Base-by-base conservation (phyloP, 2,888 invertebrate species). In the Mythimna ferrago region DNA sequence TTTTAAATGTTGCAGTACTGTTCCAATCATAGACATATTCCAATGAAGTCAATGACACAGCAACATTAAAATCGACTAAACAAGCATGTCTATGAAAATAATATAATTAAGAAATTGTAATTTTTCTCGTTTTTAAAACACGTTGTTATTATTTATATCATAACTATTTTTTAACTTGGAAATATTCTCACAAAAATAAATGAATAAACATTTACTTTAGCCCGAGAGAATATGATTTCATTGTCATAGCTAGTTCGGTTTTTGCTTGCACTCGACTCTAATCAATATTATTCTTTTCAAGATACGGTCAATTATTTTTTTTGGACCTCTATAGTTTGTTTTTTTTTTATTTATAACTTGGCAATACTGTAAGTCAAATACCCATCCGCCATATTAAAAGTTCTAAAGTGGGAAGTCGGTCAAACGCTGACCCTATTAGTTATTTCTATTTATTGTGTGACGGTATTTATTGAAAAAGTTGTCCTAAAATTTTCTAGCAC, bases 361-460 rank as follows among this genome's bases (percentile, higher is more conserved):
- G 94, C 92, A 95, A 92, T 91, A 91, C 91, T 81, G 88, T 84
- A 91, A 92, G 92, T 92, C 92, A 92, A 93, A 92, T 90, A 91
- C 86, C 84, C 87, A 82, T 93, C 91, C 94, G 95, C 96, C 96
- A 96, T 96, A 95, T 96, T 96, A 94, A 93, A 95, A 94, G 92
- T 94, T 93, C 89, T 91, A 88, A 88, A 92, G 92, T 94, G 94
- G 93, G 95, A 95, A 94, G 92, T 95, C 92, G 93, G 93, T 96
- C 96, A 95, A 95, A 89, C 92, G 92, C 91, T 94, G 93, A 94
- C 93, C 96, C 90, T 95, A 94, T 94, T 94, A 92, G 89, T 88
- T 87, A 90, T 93, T 94, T 91, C 91, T 93, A 87, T 90, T 89
- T 89, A 92, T 86, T 90, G 89, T 89, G 87, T 84, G 87, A 88